These are phyloP conservation scores for Procapra przewalskii DNA, from an alignment of 2,113 vertebrate genomes.

Conservation along the genomic window DNA sequence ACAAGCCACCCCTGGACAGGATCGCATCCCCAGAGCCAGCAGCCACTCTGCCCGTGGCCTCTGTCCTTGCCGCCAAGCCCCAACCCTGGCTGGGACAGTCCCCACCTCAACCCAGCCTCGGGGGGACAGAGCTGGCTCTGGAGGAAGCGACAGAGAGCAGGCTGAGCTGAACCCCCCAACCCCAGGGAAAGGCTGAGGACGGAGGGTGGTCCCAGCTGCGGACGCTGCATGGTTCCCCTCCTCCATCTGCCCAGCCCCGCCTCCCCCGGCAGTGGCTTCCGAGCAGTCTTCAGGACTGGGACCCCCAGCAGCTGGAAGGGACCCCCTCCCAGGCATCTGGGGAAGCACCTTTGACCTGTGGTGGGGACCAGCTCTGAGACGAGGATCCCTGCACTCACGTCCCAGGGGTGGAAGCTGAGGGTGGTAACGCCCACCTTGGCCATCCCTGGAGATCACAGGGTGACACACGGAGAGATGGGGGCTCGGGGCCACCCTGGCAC, in stretches of 20 bases:
- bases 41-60: rapidly evolving
- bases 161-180: rapidly evolving
- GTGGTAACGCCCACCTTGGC: rapidly evolving
- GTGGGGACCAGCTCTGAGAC: background rate
- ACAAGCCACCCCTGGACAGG: rapidly evolving
- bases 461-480: background rate
- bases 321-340: rapidly evolving
- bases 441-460: background rate
- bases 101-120: rapidly evolving
- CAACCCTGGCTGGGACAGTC: rapidly evolving
- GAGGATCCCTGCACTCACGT: rapidly evolving
- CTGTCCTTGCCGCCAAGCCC: rapidly evolving
- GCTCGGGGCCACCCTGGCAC: rapidly evolving
- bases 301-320: background rate
- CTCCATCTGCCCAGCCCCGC: rapidly evolving
- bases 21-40: rapidly evolving
- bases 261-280: rapidly evolving
- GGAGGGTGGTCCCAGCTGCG: background rate
- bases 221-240: rapidly evolving
- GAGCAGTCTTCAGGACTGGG: background rate
- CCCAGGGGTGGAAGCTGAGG: background rate
- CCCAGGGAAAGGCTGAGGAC: background rate
- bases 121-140: background rate
- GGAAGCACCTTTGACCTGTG: too few relatives aligned
- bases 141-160: rapidly evolving